Evolutionary conservation across 2,113 vertebrate species (phyloP).

Genomic region (Sinocyclocheilus anophthalmus): DNA sequence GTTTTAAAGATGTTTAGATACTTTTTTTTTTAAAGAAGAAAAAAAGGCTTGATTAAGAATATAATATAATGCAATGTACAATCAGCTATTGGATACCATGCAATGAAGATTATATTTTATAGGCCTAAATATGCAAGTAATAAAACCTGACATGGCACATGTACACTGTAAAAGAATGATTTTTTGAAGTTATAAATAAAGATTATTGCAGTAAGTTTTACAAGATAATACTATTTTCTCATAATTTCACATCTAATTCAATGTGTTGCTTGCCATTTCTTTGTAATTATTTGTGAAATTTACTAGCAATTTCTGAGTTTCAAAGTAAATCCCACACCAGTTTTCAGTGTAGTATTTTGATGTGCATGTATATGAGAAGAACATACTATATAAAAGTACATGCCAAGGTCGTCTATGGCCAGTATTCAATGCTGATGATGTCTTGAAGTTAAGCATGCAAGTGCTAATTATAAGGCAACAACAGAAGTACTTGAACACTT

Average conservation of each 20-base stretch:
- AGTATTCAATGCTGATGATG: constrained; percentile 29
- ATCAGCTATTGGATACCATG: neutral
- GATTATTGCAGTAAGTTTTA: too few relatives aligned
- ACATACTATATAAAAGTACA: neutral
- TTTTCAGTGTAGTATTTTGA: neutral
- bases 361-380: neutral
- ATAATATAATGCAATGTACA: neutral
- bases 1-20: too few relatives aligned
- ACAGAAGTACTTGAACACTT: constrained; percentile 1
- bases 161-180: neutral
- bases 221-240: too few relatives aligned
- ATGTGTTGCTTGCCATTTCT: too few relatives aligned
- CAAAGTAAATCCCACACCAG: too few relatives aligned
- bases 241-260: too few relatives aligned
- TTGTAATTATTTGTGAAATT: too few relatives aligned
- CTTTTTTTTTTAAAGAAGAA: too few relatives aligned
- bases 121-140: constrained; percentile 1
- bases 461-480: constrained; percentile 30
- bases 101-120: neutral
- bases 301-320: too few relatives aligned
- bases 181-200: too few relatives aligned
- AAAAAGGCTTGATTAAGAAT: neutral
- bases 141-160: constrained; percentile 7
- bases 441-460: constrained; percentile 23
- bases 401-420: neutral